A percentile compares a stretch with the other conserved stretches of the same genome.
Conservation (phyloP, 2,797 vertebrate genomes). For the Clarias pachynema region DNA sequence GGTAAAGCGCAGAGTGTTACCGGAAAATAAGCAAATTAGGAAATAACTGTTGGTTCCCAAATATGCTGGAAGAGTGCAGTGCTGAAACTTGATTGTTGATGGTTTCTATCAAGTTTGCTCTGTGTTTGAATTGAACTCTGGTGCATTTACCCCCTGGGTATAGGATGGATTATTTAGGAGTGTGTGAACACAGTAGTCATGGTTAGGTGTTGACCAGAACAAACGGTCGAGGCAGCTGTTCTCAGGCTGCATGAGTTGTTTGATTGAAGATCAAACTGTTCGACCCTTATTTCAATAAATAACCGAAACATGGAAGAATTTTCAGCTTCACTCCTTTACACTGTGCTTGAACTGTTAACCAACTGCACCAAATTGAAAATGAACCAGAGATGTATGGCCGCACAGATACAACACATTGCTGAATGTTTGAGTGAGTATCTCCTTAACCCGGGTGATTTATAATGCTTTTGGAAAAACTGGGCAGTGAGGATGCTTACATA, state of each 20-base stretch:
- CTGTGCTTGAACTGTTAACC: background rate
- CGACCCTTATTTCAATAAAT: background rate
- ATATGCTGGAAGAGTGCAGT: background rate
- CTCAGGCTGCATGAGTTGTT: background rate
- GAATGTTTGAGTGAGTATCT: background rate
- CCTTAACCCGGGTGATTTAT: background rate
- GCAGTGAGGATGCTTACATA: no score
- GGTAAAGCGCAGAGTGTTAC: slow-evolving; percentile 1
- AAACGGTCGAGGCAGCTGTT: background rate
- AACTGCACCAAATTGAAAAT: background rate
- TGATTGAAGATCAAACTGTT: background rate
- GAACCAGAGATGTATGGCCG: background rate
- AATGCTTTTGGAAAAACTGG: background rate
- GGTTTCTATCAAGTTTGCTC: background rate
- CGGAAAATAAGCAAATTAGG: slow-evolving; percentile 19
- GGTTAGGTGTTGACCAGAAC: background rate
- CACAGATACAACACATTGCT: background rate
- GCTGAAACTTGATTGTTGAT: background rate
- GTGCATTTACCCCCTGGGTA: background rate
- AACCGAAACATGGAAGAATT: background rate
- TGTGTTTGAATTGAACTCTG: background rate
- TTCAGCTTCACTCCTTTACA: background rate
- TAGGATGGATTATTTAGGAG: background rate
- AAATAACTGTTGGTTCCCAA: background rate
- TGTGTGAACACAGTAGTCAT: slow-evolving; percentile 1